Evolutionary conservation across 2,888 invertebrate genomes (phyloP), one percentile per base, ranked within the genome.

Genomic region (Sinelater perroti): DNA sequence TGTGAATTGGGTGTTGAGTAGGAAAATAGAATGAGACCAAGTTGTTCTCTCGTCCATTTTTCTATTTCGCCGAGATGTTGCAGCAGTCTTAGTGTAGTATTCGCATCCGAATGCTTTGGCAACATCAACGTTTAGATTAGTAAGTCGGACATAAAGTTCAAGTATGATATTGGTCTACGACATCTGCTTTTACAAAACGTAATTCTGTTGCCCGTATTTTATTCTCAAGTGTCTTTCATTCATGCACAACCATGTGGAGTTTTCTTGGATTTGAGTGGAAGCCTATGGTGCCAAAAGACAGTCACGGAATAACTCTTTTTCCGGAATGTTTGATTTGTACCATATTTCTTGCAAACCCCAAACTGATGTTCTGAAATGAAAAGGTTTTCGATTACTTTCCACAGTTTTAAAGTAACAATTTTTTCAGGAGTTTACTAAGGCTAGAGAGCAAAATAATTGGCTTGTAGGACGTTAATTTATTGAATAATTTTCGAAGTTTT

Each of bases 341-440:
- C 30, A 30, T 30, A 4, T 5, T n/a, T 30, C 11, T 30, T 30
- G 3, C n/a, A 3, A n/a, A 5, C 3, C 8, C 30, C 30, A 30
- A 30, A 30, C 30, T 30, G n/a, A 8, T 3, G n/a, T 30, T 30
- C 30, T 8, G 30, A 8, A 30, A 3, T 30, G 4, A 30, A 8
- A n/a, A 10, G 8, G 30, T 30, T 24, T 7, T 6, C 5, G 5
- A 6, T 6, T 24, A 5, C 5, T 7, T 24, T 5, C 24, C 7
- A 7, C 7, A 6, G 7, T 24, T 24, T 24, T 24, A 6, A 6
- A 6, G 7, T 6, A 24, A 6, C 7, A 30, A 8, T 30, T 3
- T 30, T 30, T 30, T 11, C 30, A 30, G 30, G n/a, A 30, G 30
- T 30, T 30, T 30, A 30, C 30, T 30, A 11, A 30, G 30, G 8